Base-by-base conservation (phyloP, 2,888 invertebrate species). In the Scotopteryx bipunctaria region DNA sequence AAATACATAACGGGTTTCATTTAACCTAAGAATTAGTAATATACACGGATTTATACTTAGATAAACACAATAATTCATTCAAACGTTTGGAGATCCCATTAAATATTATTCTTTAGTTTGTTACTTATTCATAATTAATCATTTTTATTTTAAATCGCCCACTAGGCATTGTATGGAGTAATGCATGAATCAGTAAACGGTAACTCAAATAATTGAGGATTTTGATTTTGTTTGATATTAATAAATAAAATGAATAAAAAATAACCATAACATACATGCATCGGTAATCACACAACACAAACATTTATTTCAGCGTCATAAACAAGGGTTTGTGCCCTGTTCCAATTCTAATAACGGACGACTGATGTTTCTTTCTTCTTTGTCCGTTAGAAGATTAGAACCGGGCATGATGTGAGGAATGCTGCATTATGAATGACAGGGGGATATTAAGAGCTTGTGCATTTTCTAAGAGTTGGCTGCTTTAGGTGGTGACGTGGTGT, bases 401-500 rank as follows among this genome's bases (percentile, higher is more conserved):
- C n/a, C n/a, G n/a, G n/a, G n/a, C n/a, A n/a, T n/a, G n/a, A n/a
- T n/a, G n/a, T n/a, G n/a, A n/a, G 46, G 51, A 59, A 59, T 59
- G 56, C 32, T 49, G 56, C 56, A 56, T 54, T 37, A 5, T 43
- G 40, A 27, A 46, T 17, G 9, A 41, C n/a, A 35, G 5, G 36
- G 57, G 55, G 33, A 4, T 0, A 0, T 29, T 19, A n/a, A n/a
- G 15, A 16, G 48, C 48, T 46, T 35, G 27, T 53, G 36, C 42
- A 46, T 37, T 35, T 35, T 36, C 46, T 50, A 36, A 14, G 31
- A 1, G 27, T 31, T 31, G n/a, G 21, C 13, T 49, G 16, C 15
- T 61, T 1, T 76, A 97, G 98, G 96, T 81, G 94, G 96, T 31
- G 97, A 98, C 82, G 98, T 98, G 27, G 96, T 97, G 23, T 96